Percentiles rank a stretch among this genome's conserved stretches.
Conservation (phyloP, 2,888 invertebrate species). For the Leucophenga maculata region DNA sequence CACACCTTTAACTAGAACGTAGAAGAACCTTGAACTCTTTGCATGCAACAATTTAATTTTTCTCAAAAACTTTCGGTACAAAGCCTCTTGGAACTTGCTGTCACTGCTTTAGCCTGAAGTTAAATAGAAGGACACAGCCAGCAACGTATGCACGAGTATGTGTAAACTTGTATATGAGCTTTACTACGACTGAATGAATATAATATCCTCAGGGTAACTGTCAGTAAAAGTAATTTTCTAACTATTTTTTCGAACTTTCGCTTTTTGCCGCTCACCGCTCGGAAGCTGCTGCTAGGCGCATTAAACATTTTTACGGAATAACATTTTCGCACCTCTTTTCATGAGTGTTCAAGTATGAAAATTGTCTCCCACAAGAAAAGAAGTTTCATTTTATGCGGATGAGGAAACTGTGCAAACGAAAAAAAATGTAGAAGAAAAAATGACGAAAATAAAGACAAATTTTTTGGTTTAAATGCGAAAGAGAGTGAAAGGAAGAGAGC, state of each 20-base stretch:
- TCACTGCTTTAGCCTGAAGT: constrained; percentile 13
- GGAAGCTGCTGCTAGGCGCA: background rate
- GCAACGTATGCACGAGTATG: background rate
- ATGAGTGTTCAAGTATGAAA: constrained; percentile 25
- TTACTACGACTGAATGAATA: too few species aligned
- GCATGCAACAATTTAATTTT: too few species aligned
- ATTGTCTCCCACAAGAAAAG: constrained; percentile 18
- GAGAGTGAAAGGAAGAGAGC: too few species aligned
- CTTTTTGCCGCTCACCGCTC: background rate
- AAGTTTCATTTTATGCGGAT: background rate
- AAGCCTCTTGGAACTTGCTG: too few species aligned
- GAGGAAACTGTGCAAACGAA: background rate
- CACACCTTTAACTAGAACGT: too few species aligned
- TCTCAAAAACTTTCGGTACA: too few species aligned
- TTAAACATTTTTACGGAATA: constrained; percentile 4
- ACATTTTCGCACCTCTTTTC: constrained; percentile 22
- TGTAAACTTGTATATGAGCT: background rate
- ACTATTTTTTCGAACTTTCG: constrained; percentile 37
- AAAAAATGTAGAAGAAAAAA: background rate
- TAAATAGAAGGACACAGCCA: constrained; percentile 21
- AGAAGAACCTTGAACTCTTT: too few species aligned
- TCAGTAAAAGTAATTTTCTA: constrained; percentile 59
- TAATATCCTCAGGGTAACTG: constrained; percentile 51
- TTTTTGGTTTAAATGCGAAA: too few species aligned
- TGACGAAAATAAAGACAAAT: background rate